Evolutionary conservation across 2,113 vertebrate species (phyloP).

Genomic region (Hymenochirus boettgeri): DNA sequence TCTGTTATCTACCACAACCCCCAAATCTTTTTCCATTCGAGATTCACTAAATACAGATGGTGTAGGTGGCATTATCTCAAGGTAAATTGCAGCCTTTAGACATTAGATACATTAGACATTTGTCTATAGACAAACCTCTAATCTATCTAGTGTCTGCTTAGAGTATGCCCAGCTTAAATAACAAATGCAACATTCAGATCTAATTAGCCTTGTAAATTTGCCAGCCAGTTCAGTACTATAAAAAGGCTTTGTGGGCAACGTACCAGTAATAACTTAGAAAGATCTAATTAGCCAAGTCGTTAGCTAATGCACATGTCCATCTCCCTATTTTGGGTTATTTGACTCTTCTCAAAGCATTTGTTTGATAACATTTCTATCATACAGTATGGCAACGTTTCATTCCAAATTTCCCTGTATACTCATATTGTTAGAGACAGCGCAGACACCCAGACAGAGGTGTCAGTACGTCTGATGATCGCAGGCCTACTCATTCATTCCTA

Average conservation of each 20-base stretch:
- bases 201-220: too few relatives aligned
- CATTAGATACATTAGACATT: too few relatives aligned
- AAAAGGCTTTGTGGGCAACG: background rate
- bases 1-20: too few relatives aligned
- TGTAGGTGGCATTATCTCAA: too few relatives aligned
- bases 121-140: too few relatives aligned
- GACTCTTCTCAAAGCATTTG: slow-evolving; percentile 26
- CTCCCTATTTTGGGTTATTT: slow-evolving; percentile 38
- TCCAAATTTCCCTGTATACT: background rate
- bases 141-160: too few relatives aligned
- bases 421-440: background rate
- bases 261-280: slow-evolving; percentile 19
- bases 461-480: background rate
- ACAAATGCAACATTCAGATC: too few relatives aligned
- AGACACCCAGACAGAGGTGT: slow-evolving; percentile 1
- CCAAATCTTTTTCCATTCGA: too few relatives aligned
- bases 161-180: too few relatives aligned
- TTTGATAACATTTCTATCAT: slow-evolving; percentile 34
- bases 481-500: background rate
- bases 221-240: background rate
- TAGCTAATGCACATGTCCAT: slow-evolving; percentile 26
- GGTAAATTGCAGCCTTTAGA: too few relatives aligned
- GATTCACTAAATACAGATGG: too few relatives aligned
- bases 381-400: slow-evolving; percentile 24
- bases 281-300: slow-evolving; percentile 21